These are phyloP conservation scores for Vanessa cardui DNA, from an alignment of 2,888 invertebrate species.

Conservation along the genomic window DNA sequence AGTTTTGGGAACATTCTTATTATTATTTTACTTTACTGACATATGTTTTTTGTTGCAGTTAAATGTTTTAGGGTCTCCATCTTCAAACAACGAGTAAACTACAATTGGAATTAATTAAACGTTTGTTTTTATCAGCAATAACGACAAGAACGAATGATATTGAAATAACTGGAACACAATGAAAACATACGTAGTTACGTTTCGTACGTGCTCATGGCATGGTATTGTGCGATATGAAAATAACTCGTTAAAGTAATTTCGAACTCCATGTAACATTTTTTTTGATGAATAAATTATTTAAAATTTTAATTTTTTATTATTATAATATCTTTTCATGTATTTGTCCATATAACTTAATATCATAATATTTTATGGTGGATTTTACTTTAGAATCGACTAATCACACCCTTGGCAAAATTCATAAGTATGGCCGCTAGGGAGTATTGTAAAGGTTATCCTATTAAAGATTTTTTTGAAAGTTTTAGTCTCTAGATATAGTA, in stretches of 20 bases:
- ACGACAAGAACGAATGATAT: constrained; percentile 12
- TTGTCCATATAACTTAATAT: too few species aligned
- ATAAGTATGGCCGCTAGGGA: too few species aligned
- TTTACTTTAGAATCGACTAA: too few species aligned
- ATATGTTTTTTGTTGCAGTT: constrained; percentile 55
- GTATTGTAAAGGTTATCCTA: too few species aligned
- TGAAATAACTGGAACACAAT: constrained; percentile 30
- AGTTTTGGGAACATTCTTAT: background rate
- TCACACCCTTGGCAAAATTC: too few species aligned
- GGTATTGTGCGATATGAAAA: constrained; percentile 15
- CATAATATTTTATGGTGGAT: too few species aligned
- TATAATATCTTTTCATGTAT: too few species aligned
- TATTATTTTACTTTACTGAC: too few species aligned
- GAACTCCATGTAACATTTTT: constrained; percentile 15
- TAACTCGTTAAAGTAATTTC: constrained; percentile 18
- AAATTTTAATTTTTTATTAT: background rate
- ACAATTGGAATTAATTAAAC: constrained; percentile 23
- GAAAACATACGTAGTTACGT: constrained; percentile 34
- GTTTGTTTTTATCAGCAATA: constrained; percentile 4
- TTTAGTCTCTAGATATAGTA: too few species aligned
- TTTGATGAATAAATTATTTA: background rate
- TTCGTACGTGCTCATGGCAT: constrained; percentile 25
- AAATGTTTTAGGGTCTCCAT: constrained; percentile 56
- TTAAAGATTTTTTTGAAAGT: too few species aligned
- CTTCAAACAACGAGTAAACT: constrained; percentile 25